A percentile compares a stretch with the other conserved stretches of the same genome.
phyloP scores from a whole-genome alignment of 2,888 invertebrate species.

The Gari tellinella region DNA sequence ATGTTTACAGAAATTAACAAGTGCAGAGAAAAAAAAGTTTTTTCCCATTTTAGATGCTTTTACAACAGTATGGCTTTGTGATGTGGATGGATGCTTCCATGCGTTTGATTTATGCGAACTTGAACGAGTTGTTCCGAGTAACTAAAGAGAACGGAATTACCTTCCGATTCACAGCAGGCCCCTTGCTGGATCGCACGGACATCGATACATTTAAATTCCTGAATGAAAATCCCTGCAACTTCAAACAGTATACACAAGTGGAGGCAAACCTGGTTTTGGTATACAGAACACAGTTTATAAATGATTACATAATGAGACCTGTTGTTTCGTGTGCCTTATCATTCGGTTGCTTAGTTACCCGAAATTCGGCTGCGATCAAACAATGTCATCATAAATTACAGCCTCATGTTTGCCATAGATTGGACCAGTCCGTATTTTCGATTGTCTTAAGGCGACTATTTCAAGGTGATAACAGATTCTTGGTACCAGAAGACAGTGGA shows the following conservation, averaged over 20 bases:
- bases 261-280: conserved; percentile 52
- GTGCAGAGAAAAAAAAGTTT: too few species aligned
- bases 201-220: conserved; percentile 38
- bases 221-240: conserved; percentile 42
- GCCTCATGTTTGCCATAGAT: conserved; percentile 55
- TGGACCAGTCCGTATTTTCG: conserved; percentile 57
- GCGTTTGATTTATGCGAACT: conserved; percentile 39
- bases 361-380: conserved; percentile 5
- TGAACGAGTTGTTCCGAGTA: conserved; percentile 28
- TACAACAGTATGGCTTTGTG: conserved; percentile 46
- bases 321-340: conserved; percentile 58
- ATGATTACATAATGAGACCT: conserved; percentile 47
- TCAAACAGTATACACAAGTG: conserved; percentile 40
- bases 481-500: conserved; percentile 5
- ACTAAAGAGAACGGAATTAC: conserved; percentile 42
- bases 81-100: conserved; percentile 61
- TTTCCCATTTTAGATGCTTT: conserved; percentile 45
- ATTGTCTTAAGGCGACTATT: conserved; percentile 33
- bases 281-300: conserved; percentile 41
- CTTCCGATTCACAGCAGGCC: conserved; percentile 30
- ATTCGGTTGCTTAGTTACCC: conserved; percentile 50
- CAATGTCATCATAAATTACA: conserved; percentile 22
- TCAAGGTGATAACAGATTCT: background rate
- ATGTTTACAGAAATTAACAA: too few species aligned
- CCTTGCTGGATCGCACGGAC: conserved; percentile 43